These are phyloP conservation scores for Aethina tumida DNA, from an alignment of 1,140 invertebrate species.

Conservation along the genomic window DNA sequence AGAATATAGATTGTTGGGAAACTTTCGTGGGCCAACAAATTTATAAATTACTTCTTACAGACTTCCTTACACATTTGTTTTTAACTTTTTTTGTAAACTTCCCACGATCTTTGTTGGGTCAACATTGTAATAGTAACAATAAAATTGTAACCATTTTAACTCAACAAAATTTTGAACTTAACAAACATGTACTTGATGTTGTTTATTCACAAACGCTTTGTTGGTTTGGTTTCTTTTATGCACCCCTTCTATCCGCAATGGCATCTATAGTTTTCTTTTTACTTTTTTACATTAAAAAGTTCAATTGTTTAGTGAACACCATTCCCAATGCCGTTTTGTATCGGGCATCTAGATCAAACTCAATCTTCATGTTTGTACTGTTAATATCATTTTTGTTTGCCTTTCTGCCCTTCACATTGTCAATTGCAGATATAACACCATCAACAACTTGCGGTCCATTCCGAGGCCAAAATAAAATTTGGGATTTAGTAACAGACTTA, in stretches of 20 bases:
- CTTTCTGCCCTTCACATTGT: slow-evolving; percentile 59
- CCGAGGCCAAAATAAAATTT: slow-evolving; percentile 51
- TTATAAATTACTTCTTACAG: slow-evolving; percentile 73
- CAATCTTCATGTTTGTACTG: slow-evolving; percentile 72
- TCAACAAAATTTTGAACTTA: slow-evolving; percentile 69
- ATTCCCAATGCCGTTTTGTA: slow-evolving; percentile 65
- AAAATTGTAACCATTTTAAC: slow-evolving; percentile 54
- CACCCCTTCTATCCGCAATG: slow-evolving; percentile 66
- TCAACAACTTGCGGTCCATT: slow-evolving; percentile 79
- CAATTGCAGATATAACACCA: slow-evolving; percentile 61
- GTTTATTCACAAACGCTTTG: slow-evolving; percentile 79
- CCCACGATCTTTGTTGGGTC: slow-evolving; percentile 56
- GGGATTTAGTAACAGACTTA: slow-evolving; percentile 50
- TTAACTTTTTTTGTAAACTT: slow-evolving; percentile 76
- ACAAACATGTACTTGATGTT: slow-evolving; percentile 75
- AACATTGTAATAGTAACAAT: slow-evolving; percentile 51
- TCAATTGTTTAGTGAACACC: slow-evolving; percentile 64
- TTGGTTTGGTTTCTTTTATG: slow-evolving; percentile 81
- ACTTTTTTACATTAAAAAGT: slow-evolving; percentile 80
- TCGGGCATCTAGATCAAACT: slow-evolving; percentile 69
- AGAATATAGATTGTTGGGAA: slow-evolving; percentile 91
- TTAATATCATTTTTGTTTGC: slow-evolving; percentile 63
- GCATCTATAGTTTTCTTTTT: slow-evolving; percentile 62
- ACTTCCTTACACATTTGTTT: slow-evolving; percentile 63
- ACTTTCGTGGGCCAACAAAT: slow-evolving; percentile 83